A percentile compares a stretch with the other conserved stretches of the same genome.
Conservation (phyloP, 2,113 vertebrate genomes). For the Jaculus jaculus region DNA sequence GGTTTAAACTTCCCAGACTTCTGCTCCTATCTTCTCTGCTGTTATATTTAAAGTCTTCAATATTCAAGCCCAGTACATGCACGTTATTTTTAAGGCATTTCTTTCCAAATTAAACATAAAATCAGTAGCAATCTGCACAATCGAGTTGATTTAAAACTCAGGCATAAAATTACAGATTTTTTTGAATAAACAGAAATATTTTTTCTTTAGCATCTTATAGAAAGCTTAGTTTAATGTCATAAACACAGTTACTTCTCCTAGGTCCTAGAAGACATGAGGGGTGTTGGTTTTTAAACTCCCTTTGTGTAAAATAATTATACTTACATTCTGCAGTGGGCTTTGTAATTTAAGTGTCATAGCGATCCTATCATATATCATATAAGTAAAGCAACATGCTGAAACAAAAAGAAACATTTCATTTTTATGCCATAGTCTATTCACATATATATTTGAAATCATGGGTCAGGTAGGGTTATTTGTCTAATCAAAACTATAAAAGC, state of each 20-base stretch:
- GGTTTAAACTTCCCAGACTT: constrained; percentile 73
- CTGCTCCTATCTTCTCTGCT: constrained; percentile 9
- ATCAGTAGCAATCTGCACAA: constrained; percentile 46
- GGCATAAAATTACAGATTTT: constrained; percentile 44
- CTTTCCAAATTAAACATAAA: constrained; percentile 61
- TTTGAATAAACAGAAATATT: constrained; percentile 43
- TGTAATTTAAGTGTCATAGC: constrained; percentile 61
- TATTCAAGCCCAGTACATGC: constrained; percentile 30
- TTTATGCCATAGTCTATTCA: constrained; percentile 43
- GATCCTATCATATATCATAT: constrained; percentile 54
- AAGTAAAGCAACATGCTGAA: constrained; percentile 50
- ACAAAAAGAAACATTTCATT: constrained; percentile 45
- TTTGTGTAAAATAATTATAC: constrained; percentile 50
- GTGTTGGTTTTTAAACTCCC: constrained; percentile 16
- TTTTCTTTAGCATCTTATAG: constrained; percentile 42
- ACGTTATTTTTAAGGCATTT: constrained; percentile 42
- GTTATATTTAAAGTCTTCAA: constrained; percentile 54
- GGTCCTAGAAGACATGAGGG: not conserved
- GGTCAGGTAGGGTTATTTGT: constrained; percentile 24
- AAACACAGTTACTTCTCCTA: not conserved
- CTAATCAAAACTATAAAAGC: constrained; percentile 5
- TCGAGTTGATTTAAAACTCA: constrained; percentile 41
- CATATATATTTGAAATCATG: no score
- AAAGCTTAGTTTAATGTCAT: not conserved
- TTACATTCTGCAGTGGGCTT: constrained; percentile 38